A percentile compares a stretch with the other conserved stretches of the same genome.
Evolutionary conservation across 2,888 invertebrate genomes (phyloP).

Genomic region (Orthosia incerta): DNA sequence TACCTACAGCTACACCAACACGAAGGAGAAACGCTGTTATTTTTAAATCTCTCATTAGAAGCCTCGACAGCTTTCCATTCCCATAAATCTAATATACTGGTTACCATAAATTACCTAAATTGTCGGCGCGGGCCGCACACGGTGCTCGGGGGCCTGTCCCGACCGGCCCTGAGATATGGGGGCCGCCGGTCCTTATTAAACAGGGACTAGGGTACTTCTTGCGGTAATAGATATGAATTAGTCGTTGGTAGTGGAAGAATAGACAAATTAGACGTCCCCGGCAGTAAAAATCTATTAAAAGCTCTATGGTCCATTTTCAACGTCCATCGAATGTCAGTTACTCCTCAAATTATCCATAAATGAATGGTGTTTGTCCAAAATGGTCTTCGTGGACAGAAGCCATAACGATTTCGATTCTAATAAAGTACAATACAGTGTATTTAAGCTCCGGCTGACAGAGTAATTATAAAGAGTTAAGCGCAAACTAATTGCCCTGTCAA

Average conservation of each 20-base stretch:
- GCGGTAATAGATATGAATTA: constrained; percentile 57
- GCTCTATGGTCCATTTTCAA: neutral
- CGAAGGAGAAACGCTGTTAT: constrained; percentile 59
- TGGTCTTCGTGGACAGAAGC: constrained; percentile 21
- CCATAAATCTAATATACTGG: constrained; percentile 62
- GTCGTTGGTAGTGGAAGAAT: constrained; percentile 40
- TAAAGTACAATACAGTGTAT: constrained; percentile 49
- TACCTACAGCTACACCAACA: constrained; percentile 14
- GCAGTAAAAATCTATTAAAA: constrained; percentile 28
- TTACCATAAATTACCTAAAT: constrained; percentile 73
- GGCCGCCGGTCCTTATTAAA: constrained; percentile 56
- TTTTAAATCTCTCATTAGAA: constrained; percentile 65
- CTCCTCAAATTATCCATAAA: constrained; percentile 1
- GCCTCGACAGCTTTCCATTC: constrained; percentile 60
- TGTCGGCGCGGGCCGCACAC: constrained; percentile 68
- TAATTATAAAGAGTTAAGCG: constrained; percentile 63
- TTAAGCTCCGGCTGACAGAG: constrained; percentile 23
- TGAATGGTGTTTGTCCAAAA: constrained; percentile 11
- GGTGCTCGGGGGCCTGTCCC: constrained; percentile 59
- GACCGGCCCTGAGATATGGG: constrained; percentile 54
- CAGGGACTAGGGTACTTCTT: constrained; percentile 24
- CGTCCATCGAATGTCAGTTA: neutral
- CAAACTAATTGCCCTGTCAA: constrained; percentile 36
- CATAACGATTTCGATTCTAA: constrained; percentile 40
- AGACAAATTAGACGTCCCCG: constrained; percentile 26